Percentiles rank a stretch among this genome's conserved stretches.
phyloP scores from a whole-genome alignment of 37 sponge, comb jelly and placozoan genomes.

The Amphimedon queenslandica region DNA sequence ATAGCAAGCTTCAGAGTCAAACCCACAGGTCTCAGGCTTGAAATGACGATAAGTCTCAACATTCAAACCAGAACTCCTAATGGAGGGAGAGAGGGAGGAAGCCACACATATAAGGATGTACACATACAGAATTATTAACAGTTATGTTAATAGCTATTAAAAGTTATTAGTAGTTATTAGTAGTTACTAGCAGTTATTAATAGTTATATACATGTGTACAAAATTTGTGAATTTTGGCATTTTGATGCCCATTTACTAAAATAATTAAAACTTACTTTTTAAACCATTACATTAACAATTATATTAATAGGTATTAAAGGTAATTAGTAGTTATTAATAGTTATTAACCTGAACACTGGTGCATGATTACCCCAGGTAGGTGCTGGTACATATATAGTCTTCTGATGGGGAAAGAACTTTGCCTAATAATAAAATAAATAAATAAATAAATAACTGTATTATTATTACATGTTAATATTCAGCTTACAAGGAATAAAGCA shows the following conservation, averaged over 20 bases:
- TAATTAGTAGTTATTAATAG: neutral
- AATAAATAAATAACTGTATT: too few relatives aligned
- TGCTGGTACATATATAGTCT: slow-evolving; percentile 80
- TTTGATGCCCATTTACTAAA: too few relatives aligned
- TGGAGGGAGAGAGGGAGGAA: neutral
- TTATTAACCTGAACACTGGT: slow-evolving; percentile 76
- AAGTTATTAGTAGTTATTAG: neutral
- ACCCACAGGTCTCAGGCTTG: slow-evolving; percentile 62
- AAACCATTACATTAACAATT: neutral
- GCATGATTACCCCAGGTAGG: slow-evolving; percentile 96
- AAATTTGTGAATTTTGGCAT: too few relatives aligned
- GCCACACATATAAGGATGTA: neutral
- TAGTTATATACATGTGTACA: too few relatives aligned
- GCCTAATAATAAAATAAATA: slow-evolving; percentile 9
- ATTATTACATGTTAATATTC: neutral
- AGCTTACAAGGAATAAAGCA: slow-evolving; percentile 76
- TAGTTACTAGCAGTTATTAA: too few relatives aligned
- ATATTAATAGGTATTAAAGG: slow-evolving; percentile 8
- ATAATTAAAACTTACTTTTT: too few relatives aligned
- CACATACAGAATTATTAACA: neutral
- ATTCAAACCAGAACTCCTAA: slow-evolving; percentile 69
- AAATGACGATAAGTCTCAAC: slow-evolving; percentile 78
- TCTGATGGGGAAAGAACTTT: slow-evolving; percentile 72
- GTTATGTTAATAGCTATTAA: neutral
- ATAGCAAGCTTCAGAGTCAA: slow-evolving; percentile 68